These are phyloP conservation scores for Corella eumyota DNA, from an alignment of 23 tunicate genomes.

Conservation along the genomic window DNA sequence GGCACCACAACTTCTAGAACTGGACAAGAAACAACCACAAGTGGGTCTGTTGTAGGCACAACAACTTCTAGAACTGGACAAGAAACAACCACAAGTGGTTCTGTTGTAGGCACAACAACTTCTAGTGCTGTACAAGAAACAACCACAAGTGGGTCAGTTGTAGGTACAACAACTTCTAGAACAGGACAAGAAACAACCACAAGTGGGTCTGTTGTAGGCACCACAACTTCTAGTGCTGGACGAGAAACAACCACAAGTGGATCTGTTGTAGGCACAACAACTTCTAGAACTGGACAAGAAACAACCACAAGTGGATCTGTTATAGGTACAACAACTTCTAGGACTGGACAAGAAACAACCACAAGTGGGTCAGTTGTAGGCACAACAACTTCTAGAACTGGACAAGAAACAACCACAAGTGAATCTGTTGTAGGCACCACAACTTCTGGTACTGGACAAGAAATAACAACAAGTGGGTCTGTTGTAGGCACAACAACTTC, in stretches of 20 bases:
- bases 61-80: not conserved
- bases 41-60: conserved; percentile 2
- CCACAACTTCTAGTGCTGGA: conserved; percentile 22
- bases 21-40: conserved; percentile 19
- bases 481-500: conserved; percentile 9
- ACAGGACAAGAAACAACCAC: conserved; percentile 23
- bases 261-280: conserved; percentile 29
- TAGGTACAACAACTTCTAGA: conserved; percentile 6
- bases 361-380: conserved; percentile 13
- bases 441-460: conserved; percentile 9
- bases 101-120: conserved; percentile 5
- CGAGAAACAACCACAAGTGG: conserved; percentile 8
- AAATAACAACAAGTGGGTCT: conserved; percentile 8
- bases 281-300: conserved; percentile 4
- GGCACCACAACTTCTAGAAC: conserved; percentile 13
- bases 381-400: conserved; percentile 19
- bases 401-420: conserved; percentile 11
- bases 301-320: conserved; percentile 23
- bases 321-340: conserved; percentile 18
- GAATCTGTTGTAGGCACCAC: not conserved
- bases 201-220: conserved; percentile 3
- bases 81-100: not conserved
- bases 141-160: not conserved
- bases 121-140: not conserved
- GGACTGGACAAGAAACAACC: conserved; percentile 22